Base-by-base conservation (phyloP, 2,888 invertebrate species). In the Cheilosia grossa region DNA sequence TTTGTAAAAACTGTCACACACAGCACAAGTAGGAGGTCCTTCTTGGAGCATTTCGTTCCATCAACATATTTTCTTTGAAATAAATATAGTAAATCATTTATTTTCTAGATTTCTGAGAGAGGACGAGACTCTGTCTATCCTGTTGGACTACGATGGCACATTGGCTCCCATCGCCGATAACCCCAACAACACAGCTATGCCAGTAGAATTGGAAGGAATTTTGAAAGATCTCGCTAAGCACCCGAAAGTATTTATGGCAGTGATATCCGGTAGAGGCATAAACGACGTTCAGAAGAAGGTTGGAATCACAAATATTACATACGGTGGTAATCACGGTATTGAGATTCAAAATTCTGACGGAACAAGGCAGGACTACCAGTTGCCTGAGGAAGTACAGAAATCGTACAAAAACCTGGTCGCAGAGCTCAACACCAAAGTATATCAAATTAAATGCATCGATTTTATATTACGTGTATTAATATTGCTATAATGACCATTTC, bases 121-220 rank as follows among this genome's bases (percentile, higher is more conserved):
- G 49, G 93, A 93, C 21, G 93, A 94, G 88, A 95, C 95, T 89
- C 90, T 96, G 88, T 95, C 95, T 0, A 91, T 96, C 2, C 90
- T 96, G 1, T 90, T 96, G 88, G 96, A 96, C 90, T 96, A 95
- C 88, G 96, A 96, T 90, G 96, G 96, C 56, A 96, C 96, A 4
- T 90, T 96, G 87, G 95, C 96, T 0, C 95, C 95, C 1, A 94
- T 96, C 61, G 94, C 95, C 0, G 94, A 94, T 4, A 95, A 95
- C 91, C 96, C 96, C 1, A 94, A 94, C 89, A 92, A 95, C 51
- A 95, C 96, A 1, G 93, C 93, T 42, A 93, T 96, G 88, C 94
- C 95, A 2, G 90, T 93, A 9, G 95, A 95, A 90, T 94, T 95
- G 0, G 95, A 95, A 90, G 93, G 93, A 83, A 93, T 94, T 40